Evolutionary conservation across 2,888 invertebrate genomes (phyloP).

Genomic region (Petrolisthes cinctipes): DNA sequence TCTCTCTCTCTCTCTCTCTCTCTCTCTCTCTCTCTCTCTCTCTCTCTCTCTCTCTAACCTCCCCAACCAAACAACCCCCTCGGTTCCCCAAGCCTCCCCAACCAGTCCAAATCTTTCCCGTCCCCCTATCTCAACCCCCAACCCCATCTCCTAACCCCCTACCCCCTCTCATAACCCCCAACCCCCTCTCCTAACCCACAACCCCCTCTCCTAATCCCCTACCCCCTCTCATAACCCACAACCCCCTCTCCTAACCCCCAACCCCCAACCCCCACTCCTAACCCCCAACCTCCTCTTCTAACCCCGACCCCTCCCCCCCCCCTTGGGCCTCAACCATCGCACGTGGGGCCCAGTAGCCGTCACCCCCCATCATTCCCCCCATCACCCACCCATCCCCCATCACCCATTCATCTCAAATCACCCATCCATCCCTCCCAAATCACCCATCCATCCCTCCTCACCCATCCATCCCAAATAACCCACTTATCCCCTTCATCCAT

Average conservation of each 20-base stretch:
- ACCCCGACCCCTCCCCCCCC: not conserved
- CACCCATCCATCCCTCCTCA: slow-evolving; percentile 1
- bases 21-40: slow-evolving; percentile 5
- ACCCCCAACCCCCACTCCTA: not conserved
- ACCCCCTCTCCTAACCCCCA: not conserved
- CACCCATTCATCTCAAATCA: not conserved
- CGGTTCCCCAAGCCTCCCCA: not conserved
- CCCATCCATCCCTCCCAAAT: not conserved
- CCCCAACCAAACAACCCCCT: not conserved
- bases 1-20: slow-evolving; percentile 27
- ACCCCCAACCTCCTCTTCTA: not conserved
- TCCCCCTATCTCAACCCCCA: not conserved
- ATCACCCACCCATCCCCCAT: not conserved
- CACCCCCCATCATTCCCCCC: not conserved
- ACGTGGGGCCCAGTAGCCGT: not conserved
- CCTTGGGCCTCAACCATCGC: not conserved
- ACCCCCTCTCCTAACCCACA: not conserved
- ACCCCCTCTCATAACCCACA: not conserved
- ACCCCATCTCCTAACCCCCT: not conserved
- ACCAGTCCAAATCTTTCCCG: not conserved
- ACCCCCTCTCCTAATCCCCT: not conserved
- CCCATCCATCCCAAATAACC: no score
- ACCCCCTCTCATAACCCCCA: not conserved
- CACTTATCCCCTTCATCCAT: not conserved
- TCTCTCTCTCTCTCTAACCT: not conserved